phyloP scores from a whole-genome alignment of 2,888 invertebrate species.

The Drosophila longiperda region DNA sequence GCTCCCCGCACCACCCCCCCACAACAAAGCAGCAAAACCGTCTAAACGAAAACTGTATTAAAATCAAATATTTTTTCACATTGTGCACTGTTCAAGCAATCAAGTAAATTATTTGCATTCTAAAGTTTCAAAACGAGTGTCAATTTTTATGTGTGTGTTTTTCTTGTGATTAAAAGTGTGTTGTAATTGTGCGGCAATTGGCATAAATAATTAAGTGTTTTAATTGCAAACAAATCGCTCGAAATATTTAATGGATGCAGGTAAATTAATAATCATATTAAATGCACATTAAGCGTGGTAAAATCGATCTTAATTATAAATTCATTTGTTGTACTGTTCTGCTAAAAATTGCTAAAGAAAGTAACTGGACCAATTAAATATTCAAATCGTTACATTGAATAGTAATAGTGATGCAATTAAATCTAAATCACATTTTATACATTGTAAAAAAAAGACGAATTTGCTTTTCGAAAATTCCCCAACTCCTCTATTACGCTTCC shows the following conservation, averaged over 20 bases:
- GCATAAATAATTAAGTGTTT: slow-evolving; percentile 64
- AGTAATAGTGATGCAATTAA: too few relatives aligned
- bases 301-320: slow-evolving; percentile 24
- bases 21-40: neutral
- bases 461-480: too few relatives aligned
- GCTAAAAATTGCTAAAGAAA: neutral
- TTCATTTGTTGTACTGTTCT: slow-evolving; percentile 7
- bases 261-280: slow-evolving; percentile 58
- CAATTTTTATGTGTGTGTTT: neutral
- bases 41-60: neutral
- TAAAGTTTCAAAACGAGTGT: neutral
- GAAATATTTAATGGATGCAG: slow-evolving; percentile 73
- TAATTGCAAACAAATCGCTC: slow-evolving; percentile 28
- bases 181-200: slow-evolving; percentile 51
- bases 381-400: neutral
- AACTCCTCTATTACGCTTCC: neutral
- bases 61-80: neutral
- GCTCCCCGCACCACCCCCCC: slow-evolving; percentile 25
- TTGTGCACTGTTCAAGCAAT: neutral
- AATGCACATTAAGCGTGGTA: slow-evolving; percentile 36
- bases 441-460: too few relatives aligned
- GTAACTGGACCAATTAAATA: neutral
- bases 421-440: too few relatives aligned
- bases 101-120: neutral
- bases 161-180: slow-evolving; percentile 50